A percentile compares a stretch with the other conserved stretches of the same genome.
These are phyloP conservation scores for Trachelus troglodyta DNA, from an alignment of 2,888 invertebrate genomes.

Conservation along the genomic window DNA sequence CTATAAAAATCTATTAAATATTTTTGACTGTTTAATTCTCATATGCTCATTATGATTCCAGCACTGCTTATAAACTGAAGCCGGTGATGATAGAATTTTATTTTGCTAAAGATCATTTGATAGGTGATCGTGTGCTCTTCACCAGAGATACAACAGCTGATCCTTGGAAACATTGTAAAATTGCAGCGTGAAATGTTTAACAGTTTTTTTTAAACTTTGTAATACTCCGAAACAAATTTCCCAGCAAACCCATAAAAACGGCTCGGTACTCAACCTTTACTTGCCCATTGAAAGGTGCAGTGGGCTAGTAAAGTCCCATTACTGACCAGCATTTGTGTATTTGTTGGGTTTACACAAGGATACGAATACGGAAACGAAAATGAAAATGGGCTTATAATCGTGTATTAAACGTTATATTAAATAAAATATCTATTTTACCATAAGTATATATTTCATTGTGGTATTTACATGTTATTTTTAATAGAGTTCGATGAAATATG, in stretches of 20 bases:
- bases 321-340: background rate
- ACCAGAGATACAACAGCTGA: conserved; percentile 40
- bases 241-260: too few relatives aligned
- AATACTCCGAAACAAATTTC: background rate
- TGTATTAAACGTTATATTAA: background rate
- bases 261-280: background rate
- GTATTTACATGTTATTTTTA: background rate
- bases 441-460: background rate
- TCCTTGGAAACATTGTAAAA: conserved; percentile 57
- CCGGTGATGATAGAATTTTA: conserved; percentile 68
- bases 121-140: conserved; percentile 67
- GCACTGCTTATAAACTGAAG: conserved; percentile 66
- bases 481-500: too few relatives aligned
- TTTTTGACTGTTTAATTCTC: background rate
- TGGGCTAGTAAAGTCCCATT: background rate
- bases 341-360: background rate
- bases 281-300: background rate
- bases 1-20: background rate
- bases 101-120: conserved; percentile 58
- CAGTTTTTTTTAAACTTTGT: too few relatives aligned
- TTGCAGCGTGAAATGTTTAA: conserved; percentile 53
- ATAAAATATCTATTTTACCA: background rate
- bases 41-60: conserved; percentile 46
- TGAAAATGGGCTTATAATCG: too few relatives aligned
- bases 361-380: background rate